Conservation (phyloP, 2,888 invertebrate genomes). For the Nemurella pictetii region DNA sequence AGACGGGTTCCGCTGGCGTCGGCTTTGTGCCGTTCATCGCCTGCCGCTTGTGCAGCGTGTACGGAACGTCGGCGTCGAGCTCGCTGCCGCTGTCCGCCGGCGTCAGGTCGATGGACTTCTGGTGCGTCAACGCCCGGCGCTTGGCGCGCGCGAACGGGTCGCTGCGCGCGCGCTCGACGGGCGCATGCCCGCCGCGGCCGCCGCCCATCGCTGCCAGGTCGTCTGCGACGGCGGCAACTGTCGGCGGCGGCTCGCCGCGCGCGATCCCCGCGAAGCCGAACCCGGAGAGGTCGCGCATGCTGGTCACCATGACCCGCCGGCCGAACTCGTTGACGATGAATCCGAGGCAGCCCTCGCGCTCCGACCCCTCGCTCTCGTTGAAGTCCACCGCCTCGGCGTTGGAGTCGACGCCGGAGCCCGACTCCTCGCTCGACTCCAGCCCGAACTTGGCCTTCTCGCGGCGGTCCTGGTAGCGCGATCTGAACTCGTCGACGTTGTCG, state of each 20-base stretch:
- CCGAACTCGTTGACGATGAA: slow-evolving; percentile 23
- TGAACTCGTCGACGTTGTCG: neutral
- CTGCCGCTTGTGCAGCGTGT: slow-evolving; percentile 81
- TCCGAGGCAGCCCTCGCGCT: slow-evolving; percentile 12
- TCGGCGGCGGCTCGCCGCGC: slow-evolving; percentile 48
- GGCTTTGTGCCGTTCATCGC: slow-evolving; percentile 78
- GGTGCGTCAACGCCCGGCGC: slow-evolving; percentile 80
- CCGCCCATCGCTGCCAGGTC: slow-evolving; percentile 47
- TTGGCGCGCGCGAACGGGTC: slow-evolving; percentile 73
- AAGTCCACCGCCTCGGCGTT: slow-evolving; percentile 13
- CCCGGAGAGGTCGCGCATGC: neutral
- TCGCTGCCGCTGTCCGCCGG: slow-evolving; percentile 82
- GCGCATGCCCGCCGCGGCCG: slow-evolving; percentile 63
- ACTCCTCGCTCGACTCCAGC: slow-evolving; percentile 25
- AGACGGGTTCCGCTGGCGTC: slow-evolving; percentile 51
- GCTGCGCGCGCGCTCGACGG: slow-evolving; percentile 82
- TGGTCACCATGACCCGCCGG: slow-evolving; percentile 1
- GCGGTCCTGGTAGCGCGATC: neutral
- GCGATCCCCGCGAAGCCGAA: neutral
- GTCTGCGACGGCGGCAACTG: too few relatives aligned
- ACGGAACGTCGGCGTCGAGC: slow-evolving; percentile 69
- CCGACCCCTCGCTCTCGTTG: slow-evolving; percentile 27
- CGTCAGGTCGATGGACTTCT: slow-evolving; percentile 81
- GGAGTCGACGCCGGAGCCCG: slow-evolving; percentile 24
- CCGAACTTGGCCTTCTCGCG: slow-evolving; percentile 23